Base-by-base conservation (phyloP, 2,113 vertebrate species). In the Strix uralensis region DNA sequence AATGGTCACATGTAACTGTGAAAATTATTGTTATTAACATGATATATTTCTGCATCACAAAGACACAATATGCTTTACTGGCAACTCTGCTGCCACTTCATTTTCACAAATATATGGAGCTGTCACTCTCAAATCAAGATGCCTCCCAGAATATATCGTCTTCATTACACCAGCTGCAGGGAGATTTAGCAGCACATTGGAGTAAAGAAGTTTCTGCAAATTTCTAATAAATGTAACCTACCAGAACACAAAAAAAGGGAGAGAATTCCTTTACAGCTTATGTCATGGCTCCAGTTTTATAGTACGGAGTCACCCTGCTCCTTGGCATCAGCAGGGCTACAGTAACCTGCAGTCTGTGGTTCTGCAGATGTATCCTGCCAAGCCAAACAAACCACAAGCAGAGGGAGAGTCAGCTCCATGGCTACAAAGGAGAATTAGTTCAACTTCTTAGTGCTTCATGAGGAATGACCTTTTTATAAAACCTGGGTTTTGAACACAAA, bases 71-170 rank as follows among this genome's bases (percentile, higher is more conserved):
- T 8, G 78, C 61, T 92, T 82, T 66, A 67, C 44, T 51, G 91
- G 66, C 91, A 88, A 70, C 63, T 88, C 81, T 62, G 90, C 90
- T 49, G 52, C 88, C 52, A 79, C 84, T 97, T 96, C 95, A 96
- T 96, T 98, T 92, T 97, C 91, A 92, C 71, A 71, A 52, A 88
- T 78, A 74, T 34, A 92, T 94, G 94, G 97, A 98, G 95, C 95
- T 90, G 94, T 92, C 86, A 81, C 57, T 97, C 95, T 95, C 92
- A 83, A 91, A 88, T 79, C 92, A 96, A 96, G 78, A 78, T 3
- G 57, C 80, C 66, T 96, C 82, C 65, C 57, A 70, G 65, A 81
- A 97, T 52, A 25, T 69, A 92, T 62, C 4, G 2, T 69, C 88
- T 75, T 90, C 97, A 86, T 94, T 81, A 67, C 22, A 78, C 44